Evolutionary conservation across 2,113 vertebrate species (phyloP), one percentile per base, ranked within the genome.

Genomic region (Pluvianellus socialis): DNA sequence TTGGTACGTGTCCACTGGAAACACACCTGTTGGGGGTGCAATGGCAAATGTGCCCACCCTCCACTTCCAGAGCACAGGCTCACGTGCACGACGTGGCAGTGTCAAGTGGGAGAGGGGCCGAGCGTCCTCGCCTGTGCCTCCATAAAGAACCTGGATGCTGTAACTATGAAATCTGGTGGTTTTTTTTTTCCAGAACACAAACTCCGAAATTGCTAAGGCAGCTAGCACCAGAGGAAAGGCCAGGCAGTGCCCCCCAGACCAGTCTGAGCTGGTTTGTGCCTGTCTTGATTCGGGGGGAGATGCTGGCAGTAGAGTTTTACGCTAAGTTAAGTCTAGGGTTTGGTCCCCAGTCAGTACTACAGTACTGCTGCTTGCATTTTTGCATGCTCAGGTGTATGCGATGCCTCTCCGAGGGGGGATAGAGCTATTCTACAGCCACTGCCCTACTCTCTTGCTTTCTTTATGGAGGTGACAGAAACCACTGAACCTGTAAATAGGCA

Each of bases 291-390:
- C 28, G 10, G 50, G n/a, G 70, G 11, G 8, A 10, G 26, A 10
- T 2, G 56, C 62, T 75, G 61, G 27, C 62, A 2, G 1, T 38
- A n/a, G 12, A 18, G 4, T 59, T 49, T 2, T 13, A 19, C 9
- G 2, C 28, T 16, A 7, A 55, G 91, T 30, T 13, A 8, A 59
- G 89, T 19, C 27, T 1, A 23, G 40, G 33, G 38, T 28, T 12
- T 49, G 55, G 30, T 18, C 33, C 35, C 65, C 20, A 6, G 5
- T 5, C 65, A 19, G 35, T 44, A 44, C 42, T 44, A 44, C 42
- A 38, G 38, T 2, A 26, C 2, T 2, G 0, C 7, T 28, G 9
- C 9, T n/a, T 3, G 18, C 8, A 0, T 2, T 35, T 49, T 0
- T 18, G 50, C 44, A 1, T 0, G 4, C 52, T 4, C 10, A n/a